Evolutionary conservation across 2,797 vertebrate genomes (phyloP).

Genomic region (Sebastes minor): DNA sequence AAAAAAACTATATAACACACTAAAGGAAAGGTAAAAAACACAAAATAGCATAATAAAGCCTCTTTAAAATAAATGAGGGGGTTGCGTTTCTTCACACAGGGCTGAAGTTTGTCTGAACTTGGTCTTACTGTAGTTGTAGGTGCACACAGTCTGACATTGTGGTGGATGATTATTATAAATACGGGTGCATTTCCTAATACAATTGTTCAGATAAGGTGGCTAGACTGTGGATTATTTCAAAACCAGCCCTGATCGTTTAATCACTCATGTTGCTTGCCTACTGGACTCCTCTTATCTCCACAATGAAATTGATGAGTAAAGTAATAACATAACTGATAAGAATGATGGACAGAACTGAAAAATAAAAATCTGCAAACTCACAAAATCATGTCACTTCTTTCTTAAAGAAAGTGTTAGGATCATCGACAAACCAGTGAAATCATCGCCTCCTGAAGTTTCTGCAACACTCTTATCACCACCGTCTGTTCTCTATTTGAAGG

Average conservation of each 20-base stretch:
- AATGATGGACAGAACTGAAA: neutral
- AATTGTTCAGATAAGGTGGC: neutral
- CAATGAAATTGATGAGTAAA: neutral
- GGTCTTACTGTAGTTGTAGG: neutral
- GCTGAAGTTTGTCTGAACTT: neutral
- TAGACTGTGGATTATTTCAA: neutral
- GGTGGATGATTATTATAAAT: neutral
- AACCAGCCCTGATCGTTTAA: neutral
- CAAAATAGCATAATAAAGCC: no score
- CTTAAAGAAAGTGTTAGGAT: neutral
- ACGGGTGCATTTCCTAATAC: neutral
- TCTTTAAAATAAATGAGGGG: neutral
- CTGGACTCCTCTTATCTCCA: neutral
- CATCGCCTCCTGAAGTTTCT: conserved; percentile 1
- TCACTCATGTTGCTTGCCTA: neutral
- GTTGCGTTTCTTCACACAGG: neutral
- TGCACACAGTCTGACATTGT: neutral
- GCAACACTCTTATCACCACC: conserved; percentile 14
- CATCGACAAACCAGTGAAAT: conserved; percentile 1
- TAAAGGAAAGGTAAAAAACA: no score
- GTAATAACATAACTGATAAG: neutral
- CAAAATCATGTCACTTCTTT: neutral
- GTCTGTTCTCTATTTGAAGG: conserved; percentile 21
- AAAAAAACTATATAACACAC: no score
- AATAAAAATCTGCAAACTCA: neutral